phyloP scores from a whole-genome alignment of 2,888 invertebrate genomes.

The Drosophila percnosoma region DNA sequence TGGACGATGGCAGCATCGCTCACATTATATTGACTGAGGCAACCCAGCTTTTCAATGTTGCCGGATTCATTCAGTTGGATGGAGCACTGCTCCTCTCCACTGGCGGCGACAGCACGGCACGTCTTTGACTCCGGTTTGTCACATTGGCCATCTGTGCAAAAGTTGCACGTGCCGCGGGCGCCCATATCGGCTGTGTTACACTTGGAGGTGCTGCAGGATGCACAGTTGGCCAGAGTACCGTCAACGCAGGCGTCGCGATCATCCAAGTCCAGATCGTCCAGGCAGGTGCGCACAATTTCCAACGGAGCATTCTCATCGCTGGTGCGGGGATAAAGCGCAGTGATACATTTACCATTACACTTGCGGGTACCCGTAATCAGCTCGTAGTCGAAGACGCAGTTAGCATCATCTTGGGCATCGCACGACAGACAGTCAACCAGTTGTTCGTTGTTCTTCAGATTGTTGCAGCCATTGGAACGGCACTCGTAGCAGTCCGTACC shows the following conservation, averaged over 20 bases:
- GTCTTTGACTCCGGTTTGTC: conserved; percentile 46
- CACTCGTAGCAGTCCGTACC: conserved; percentile 72
- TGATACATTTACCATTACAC: conserved; percentile 78
- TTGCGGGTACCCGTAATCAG: conserved; percentile 54
- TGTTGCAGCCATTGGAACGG: conserved; percentile 80
- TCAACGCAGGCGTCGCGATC: conserved; percentile 67
- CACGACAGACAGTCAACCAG: conserved; percentile 76
- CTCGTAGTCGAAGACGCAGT: conserved; percentile 65
- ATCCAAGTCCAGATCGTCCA: conserved; percentile 78
- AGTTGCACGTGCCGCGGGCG: conserved; percentile 67
- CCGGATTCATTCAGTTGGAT: conserved; percentile 62
- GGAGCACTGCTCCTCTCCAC: conserved; percentile 72
- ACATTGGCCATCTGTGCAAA: conserved; percentile 73
- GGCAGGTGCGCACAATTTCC: conserved; percentile 77
- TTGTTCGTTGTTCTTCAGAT: conserved; percentile 48
- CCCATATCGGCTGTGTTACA: conserved; percentile 76
- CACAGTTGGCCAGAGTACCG: conserved; percentile 57
- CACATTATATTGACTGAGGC: conserved; percentile 75
- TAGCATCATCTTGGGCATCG: conserved; percentile 60
- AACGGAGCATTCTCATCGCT: conserved; percentile 58
- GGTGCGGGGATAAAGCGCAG: conserved; percentile 77
- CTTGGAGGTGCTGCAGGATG: conserved; percentile 53
- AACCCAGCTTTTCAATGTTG: conserved; percentile 68
- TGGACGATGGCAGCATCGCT: conserved; percentile 56
- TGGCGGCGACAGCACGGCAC: conserved; percentile 67